Evolutionary conservation across 2,888 invertebrate genomes (phyloP), one percentile per base, ranked within the genome.

Genomic region (Chymomyza caudatula): DNA sequence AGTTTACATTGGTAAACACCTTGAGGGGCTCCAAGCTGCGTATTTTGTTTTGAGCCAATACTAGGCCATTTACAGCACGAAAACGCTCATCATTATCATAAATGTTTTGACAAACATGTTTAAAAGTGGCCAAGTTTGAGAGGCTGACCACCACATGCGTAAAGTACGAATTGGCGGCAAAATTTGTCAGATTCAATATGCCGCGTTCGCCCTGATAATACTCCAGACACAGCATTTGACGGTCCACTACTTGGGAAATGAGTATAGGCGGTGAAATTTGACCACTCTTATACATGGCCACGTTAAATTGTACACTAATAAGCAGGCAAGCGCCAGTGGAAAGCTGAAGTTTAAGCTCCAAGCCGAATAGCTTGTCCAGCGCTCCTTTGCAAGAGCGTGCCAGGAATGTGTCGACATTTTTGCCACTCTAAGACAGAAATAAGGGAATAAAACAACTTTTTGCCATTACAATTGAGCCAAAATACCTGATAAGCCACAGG

Each of bases 401-500:
- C 8, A 89, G 64, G 44, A 89, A 87, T 0, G 75, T 74, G 67
- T 89, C 90, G 23, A 70, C 69, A 29, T 60, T 57, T 0, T 64
- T 3, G 0, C 88, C 88, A n/a, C 65, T 60, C 89, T 89, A 65
- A 59, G 23, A 3, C 43, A 54, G 62, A 13, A 13, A 49, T 6
- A 17, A 6, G 2, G 37, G 15, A 17, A 20, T 2, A 8, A 20
- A n/a, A n/a, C n/a, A n/a, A n/a, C n/a, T n/a, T n/a, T n/a, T n/a
- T 1, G 8, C 5, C n/a, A 15, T n/a, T 5, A 15, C 2, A 25
- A n/a, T 15, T 15, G 13, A 13, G 0, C 1, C n/a, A 17, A 47
- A 6, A 63, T 70, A 89, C 89, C 67, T 85, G 67, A 47, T 89
- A 89, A 13, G 78, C 71, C 3, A 89, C 86, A 0, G 90, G 89